phyloP scores from a whole-genome alignment of 2,888 invertebrate genomes.

The Xestia rhomboidea region DNA sequence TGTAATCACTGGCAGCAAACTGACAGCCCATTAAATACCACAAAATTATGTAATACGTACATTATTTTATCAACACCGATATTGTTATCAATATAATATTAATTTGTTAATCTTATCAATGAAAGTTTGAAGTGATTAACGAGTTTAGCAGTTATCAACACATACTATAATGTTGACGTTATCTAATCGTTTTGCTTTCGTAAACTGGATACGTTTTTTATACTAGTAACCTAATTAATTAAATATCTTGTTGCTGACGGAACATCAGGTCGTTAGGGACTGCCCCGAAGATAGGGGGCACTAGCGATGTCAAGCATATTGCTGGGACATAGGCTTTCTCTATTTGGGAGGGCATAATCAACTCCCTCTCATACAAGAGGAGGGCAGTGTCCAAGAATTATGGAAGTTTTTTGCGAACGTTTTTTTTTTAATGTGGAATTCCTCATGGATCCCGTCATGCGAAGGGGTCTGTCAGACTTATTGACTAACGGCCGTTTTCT shows the following conservation, averaged over 20 bases:
- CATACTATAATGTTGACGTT: background rate
- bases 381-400: too few relatives aligned
- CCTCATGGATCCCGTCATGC: too few relatives aligned
- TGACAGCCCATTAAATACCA: background rate
- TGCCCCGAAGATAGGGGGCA: background rate
- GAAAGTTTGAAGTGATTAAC: background rate
- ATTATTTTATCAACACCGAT: background rate
- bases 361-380: too few relatives aligned
- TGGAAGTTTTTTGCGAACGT: too few relatives aligned
- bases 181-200: background rate
- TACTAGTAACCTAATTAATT: slow-evolving; percentile 3
- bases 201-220: background rate
- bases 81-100: background rate
- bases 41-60: background rate
- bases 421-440: too few relatives aligned
- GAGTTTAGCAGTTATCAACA: background rate
- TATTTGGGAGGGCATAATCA: too few relatives aligned
- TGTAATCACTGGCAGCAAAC: too few relatives aligned
- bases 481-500: too few relatives aligned
- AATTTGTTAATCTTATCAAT: background rate
- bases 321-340: too few relatives aligned
- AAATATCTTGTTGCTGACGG: background rate
- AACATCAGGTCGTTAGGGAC: background rate
- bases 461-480: too few relatives aligned
- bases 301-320: too few relatives aligned